Evolutionary conservation across 2,113 vertebrate species (phyloP).

Genomic region (Ramphastos sulfuratus): DNA sequence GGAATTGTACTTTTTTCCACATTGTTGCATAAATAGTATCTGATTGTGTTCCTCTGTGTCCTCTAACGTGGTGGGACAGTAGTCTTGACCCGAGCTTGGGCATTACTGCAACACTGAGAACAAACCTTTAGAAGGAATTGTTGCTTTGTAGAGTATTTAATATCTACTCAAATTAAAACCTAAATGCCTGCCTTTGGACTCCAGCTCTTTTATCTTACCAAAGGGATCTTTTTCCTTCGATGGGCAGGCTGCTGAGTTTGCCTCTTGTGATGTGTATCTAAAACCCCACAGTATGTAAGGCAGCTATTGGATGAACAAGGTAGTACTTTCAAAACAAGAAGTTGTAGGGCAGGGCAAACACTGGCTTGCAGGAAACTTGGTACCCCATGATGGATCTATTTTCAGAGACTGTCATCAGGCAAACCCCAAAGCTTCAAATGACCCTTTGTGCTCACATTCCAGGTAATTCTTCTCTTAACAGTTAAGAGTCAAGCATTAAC

Average conservation of each 20-base stretch:
- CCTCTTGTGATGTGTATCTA: neutral
- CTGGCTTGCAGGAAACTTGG: neutral
- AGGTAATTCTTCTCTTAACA: neutral
- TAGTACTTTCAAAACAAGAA: neutral
- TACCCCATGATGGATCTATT: neutral
- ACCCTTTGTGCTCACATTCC: neutral
- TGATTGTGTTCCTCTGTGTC: neutral
- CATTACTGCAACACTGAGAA: neutral
- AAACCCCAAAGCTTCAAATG: neutral
- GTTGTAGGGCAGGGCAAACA: neutral
- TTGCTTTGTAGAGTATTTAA: neutral
- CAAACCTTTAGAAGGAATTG: neutral
- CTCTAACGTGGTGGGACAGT: neutral
- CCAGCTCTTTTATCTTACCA: neutral
- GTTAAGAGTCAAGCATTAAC: neutral
- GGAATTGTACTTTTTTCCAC: neutral
- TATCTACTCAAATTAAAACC: neutral
- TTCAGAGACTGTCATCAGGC: neutral
- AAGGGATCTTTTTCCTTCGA: neutral
- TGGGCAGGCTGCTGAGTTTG: neutral
- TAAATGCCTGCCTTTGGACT: neutral
- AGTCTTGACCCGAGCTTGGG: neutral
- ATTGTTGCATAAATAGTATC: neutral
- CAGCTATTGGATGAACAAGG: neutral
- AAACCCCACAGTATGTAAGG: accelerated